A percentile compares a stretch with the other conserved stretches of the same genome.
Conservation (phyloP, 2,888 invertebrate genomes). For the Lochmaea capreae region DNA sequence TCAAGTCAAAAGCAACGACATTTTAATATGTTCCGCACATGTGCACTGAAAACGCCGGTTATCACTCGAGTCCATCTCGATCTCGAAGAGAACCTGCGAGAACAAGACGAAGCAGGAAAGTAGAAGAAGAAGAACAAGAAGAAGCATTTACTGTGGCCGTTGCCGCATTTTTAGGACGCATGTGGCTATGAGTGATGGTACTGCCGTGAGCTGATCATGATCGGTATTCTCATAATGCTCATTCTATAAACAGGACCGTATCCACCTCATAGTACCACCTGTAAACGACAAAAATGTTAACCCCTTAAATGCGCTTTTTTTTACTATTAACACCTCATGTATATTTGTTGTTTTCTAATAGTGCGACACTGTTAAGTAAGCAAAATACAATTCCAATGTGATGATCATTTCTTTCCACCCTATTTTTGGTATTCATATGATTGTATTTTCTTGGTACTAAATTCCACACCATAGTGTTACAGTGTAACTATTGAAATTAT, state of each 20-base stretch:
- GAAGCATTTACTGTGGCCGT: constrained; percentile 51
- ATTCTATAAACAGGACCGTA: constrained; percentile 33
- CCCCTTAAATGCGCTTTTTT: neutral
- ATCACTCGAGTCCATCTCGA: constrained; percentile 51
- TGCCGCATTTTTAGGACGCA: constrained; percentile 54
- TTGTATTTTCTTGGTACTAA: no score
- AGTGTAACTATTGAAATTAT: no score
- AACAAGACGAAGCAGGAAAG: constrained; percentile 41
- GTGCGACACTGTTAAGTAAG: no score
- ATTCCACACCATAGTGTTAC: no score
- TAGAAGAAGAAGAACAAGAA: constrained; percentile 41
- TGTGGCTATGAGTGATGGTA: constrained; percentile 56
- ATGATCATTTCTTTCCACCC: no score
- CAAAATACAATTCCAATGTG: no score
- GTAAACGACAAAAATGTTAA: neutral
- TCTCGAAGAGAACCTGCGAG: constrained; percentile 50
- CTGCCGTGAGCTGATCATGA: constrained; percentile 56
- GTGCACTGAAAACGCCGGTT: constrained; percentile 51
- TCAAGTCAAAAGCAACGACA: constrained; percentile 52
- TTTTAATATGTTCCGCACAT: constrained; percentile 54
- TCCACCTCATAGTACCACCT: neutral
- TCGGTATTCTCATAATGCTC: constrained; percentile 56
- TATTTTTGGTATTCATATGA: no score
- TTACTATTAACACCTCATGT: no score
- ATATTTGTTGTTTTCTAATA: no score